phyloP scores from a whole-genome alignment of 2,113 vertebrate species.

The Shinisaurus crocodilurus region DNA sequence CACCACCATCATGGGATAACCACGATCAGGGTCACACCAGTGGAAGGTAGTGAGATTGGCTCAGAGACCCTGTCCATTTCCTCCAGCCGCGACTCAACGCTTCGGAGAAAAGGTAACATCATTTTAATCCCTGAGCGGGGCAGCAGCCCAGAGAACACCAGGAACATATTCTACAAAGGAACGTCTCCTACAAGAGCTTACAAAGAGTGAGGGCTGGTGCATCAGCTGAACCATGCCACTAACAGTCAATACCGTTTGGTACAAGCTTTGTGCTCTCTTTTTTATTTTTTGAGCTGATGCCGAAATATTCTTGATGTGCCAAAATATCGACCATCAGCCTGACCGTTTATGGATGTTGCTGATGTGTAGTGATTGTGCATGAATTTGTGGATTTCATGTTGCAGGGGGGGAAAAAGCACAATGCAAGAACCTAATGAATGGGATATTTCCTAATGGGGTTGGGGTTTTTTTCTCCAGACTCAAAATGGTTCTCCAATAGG shows the following conservation, averaged over 20 bases:
- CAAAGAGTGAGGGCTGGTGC: constrained; percentile 82
- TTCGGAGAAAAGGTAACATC: constrained; percentile 91
- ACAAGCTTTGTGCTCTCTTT: constrained; percentile 67
- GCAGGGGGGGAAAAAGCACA: constrained; percentile 76
- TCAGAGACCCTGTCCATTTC: constrained; percentile 89
- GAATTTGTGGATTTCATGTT: constrained; percentile 68
- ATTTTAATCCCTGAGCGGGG: constrained; percentile 95
- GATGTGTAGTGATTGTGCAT: constrained; percentile 50
- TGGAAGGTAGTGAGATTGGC: constrained; percentile 86
- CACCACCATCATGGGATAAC: constrained; percentile 90
- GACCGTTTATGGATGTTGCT: constrained; percentile 52
- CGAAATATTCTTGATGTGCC: constrained; percentile 62
- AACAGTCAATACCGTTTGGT: constrained; percentile 49
- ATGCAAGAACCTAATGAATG: constrained; percentile 71
- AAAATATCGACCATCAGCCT: constrained; percentile 62
- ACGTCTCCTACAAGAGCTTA: constrained; percentile 90
- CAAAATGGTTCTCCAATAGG: constrained; percentile 56
- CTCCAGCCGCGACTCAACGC: constrained; percentile 92
- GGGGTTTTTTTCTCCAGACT: constrained; percentile 63
- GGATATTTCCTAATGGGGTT: constrained; percentile 55
- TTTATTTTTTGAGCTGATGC: constrained; percentile 51
- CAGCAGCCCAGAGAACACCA: constrained; percentile 92
- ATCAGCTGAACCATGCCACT: constrained; percentile 28
- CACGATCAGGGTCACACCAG: constrained; percentile 93
- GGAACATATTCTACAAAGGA: constrained; percentile 98